Percentiles rank a stretch among this genome's conserved stretches.
Evolutionary conservation across 2,797 vertebrate species (phyloP).

Genomic region (Sebastolobus altivelis): DNA sequence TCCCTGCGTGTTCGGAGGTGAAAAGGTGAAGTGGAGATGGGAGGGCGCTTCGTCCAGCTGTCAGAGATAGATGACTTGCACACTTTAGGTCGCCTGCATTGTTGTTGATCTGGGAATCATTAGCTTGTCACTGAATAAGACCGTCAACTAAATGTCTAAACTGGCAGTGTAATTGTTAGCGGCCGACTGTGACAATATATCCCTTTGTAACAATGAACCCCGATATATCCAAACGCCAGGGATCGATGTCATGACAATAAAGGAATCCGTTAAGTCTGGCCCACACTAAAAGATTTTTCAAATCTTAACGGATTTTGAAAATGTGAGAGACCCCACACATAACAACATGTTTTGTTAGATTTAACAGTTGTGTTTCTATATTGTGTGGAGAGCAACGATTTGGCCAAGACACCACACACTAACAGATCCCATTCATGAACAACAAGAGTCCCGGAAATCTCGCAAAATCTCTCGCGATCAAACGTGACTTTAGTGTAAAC

Average conservation of each 20-base stretch:
- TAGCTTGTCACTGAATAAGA: conserved; percentile 22
- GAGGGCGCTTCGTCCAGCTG: conserved; percentile 49
- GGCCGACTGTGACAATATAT: conserved; percentile 12
- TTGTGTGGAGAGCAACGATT: too few species aligned
- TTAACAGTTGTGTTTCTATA: not conserved
- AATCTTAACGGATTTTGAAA: too few species aligned
- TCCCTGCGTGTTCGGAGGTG: conserved; percentile 44
- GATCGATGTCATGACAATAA: conserved; percentile 24
- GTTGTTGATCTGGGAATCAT: conserved; percentile 37
- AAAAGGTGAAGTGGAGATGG: conserved; percentile 56
- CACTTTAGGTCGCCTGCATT: conserved; percentile 14
- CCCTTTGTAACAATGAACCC: conserved; percentile 25
- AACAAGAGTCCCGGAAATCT: too few species aligned
- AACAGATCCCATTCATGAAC: too few species aligned
- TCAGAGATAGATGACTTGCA: conserved; percentile 53
- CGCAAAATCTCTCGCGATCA: too few species aligned
- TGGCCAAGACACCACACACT: too few species aligned
- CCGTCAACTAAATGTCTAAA: conserved; percentile 32
- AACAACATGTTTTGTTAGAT: too few species aligned
- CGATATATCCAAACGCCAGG: conserved; percentile 22
- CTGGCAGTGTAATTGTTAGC: conserved; percentile 22
- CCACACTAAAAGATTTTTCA: too few species aligned
- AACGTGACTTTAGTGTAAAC: too few species aligned
- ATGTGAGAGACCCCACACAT: too few species aligned
- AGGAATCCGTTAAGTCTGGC: conserved; percentile 8